These are phyloP conservation scores for Tapirus terrestris DNA, from an alignment of 2,113 vertebrate species.

Conservation along the genomic window DNA sequence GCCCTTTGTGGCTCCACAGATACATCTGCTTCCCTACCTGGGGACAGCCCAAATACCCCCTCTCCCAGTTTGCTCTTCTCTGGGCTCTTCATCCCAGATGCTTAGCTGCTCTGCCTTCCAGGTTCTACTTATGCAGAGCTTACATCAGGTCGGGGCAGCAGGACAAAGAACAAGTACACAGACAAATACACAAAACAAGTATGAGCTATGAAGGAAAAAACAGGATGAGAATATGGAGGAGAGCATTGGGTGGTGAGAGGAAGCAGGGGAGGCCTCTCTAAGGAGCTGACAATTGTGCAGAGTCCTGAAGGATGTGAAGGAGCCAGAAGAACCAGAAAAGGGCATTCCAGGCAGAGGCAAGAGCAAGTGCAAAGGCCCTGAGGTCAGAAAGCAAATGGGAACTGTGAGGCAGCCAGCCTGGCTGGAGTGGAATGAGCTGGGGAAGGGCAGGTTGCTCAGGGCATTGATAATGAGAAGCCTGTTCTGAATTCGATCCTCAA, in stretches of 20 bases:
- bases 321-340: background rate
- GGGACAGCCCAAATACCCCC: background rate
- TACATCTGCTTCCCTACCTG: background rate
- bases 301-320: background rate
- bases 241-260: too few relatives aligned
- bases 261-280: background rate
- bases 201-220: background rate
- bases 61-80: background rate
- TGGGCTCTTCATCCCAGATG: background rate
- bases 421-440: too few relatives aligned
- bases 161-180: background rate
- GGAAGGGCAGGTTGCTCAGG: background rate
- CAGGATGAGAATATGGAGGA: background rate
- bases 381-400: background rate
- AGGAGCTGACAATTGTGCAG: background rate
- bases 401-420: background rate
- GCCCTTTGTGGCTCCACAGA: background rate
- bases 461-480: background rate
- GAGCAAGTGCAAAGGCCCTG: background rate
- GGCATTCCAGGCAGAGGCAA: background rate
- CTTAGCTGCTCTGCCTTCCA: background rate
- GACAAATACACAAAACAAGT: background rate
- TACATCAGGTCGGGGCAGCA: background rate
- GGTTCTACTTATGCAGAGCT: background rate
- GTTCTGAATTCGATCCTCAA: background rate